Base-by-base conservation (phyloP, 2,888 invertebrate genomes). In the Empis stercorea region DNA sequence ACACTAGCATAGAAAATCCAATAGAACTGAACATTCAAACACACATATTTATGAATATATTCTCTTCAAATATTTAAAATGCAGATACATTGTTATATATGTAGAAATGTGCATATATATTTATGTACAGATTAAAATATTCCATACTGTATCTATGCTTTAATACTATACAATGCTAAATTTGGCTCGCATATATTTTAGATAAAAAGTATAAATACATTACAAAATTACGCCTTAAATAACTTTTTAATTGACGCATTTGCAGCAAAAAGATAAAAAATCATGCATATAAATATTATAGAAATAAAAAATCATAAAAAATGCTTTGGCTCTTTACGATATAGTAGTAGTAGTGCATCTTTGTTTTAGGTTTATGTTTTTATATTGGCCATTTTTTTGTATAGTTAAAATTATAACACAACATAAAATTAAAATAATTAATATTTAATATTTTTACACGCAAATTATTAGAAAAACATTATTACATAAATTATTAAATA, bases 211-310 rank as follows among this genome's bases (percentile, higher is more conserved):
- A n/a, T n/a, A 46, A 46, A 43, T 48, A 47, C 47, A 52, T 51
- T 52, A 54, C 47, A 32, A 52, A 54, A 53, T 55, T 52, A 51
- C 52, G 45, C 46, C 51, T 52, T 55, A 54, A 55, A 54, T 55
- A 48, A 52, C 50, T 50, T 51, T 43, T 44, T 55, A 54, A 55
- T 55, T 55, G 53, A 52, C 55, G 53, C 51, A 51, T 52, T 54
- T 52, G 48, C 48, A 51, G 52, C 48, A 51, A 51, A 49, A 36
- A 51, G 54, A 55, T 55, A 54, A 51, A 46, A 51, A 53, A 47
- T 51, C 49, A 48, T 46, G 49, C 38, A 49, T 50, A 48, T 49
- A 44, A 40, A 40, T 23, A 27, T 38, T 38, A 17, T 7, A 27
- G 7, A 7, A 27, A 27, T 6, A 27, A 27, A 27, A 27, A 27